These are phyloP conservation scores for Eulemur rufifrons DNA, from an alignment of 2,113 vertebrate genomes.

Conservation along the genomic window DNA sequence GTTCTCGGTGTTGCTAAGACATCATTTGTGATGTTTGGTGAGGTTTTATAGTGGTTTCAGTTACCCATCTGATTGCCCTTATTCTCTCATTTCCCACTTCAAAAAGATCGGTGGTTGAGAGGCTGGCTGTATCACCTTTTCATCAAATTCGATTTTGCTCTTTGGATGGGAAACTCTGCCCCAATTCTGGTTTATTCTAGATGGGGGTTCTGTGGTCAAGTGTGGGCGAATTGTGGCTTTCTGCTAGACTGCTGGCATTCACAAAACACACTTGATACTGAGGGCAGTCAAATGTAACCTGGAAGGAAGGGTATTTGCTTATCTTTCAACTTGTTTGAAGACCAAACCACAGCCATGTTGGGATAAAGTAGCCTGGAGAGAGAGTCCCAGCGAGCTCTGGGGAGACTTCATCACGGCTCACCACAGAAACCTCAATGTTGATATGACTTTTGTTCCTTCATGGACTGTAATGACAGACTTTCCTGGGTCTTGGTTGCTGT, in stretches of 20 bases:
- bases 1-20: neutral
- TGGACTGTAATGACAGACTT: neutral
- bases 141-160: neutral
- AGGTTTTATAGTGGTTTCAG: neutral
- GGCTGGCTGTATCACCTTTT: neutral
- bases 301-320: constrained; percentile 76
- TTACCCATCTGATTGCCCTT: neutral
- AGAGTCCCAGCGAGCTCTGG: neutral
- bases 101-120: neutral
- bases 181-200: neutral
- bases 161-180: neutral
- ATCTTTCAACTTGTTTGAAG: constrained; percentile 82
- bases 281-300: constrained; percentile 22
- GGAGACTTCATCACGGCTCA: neutral
- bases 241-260: neutral
- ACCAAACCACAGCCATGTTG: constrained; percentile 82
- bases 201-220: neutral
- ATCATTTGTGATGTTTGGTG: neutral
- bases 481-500: neutral
- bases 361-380: constrained; percentile 70
- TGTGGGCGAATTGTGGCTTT: constrained; percentile 24
- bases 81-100: neutral
- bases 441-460: constrained; percentile 9
- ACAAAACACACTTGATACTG: constrained; percentile 45
- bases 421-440: constrained; percentile 83